A percentile compares a stretch with the other conserved stretches of the same genome.
These are phyloP conservation scores for Anoplius nigerrimus DNA, from an alignment of 2,888 invertebrate genomes.

Conservation along the genomic window DNA sequence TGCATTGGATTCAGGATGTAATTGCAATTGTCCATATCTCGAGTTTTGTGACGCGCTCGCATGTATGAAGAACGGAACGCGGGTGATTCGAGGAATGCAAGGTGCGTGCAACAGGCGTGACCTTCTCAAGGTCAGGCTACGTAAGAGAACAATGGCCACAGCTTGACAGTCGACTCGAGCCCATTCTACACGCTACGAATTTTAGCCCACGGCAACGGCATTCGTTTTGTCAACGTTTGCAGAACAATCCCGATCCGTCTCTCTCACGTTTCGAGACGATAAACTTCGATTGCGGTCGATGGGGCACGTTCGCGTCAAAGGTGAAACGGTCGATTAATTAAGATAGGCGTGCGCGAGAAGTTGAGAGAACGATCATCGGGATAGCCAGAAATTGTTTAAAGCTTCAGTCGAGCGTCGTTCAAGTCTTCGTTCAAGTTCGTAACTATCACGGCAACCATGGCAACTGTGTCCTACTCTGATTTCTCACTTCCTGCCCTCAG, in stretches of 20 bases:
- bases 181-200: constrained; percentile 14
- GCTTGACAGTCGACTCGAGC: constrained; percentile 15
- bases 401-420: too few species aligned
- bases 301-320: too few species aligned
- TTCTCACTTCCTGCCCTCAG: not conserved
- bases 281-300: too few species aligned
- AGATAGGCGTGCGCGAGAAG: too few species aligned
- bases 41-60: constrained; percentile 14
- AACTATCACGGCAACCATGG: not conserved
- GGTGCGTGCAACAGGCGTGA: constrained; percentile 62
- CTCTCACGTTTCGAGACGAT: too few species aligned
- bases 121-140: constrained; percentile 68
- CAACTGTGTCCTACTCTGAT: constrained; percentile 1
- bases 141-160: constrained; percentile 67
- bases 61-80: constrained; percentile 39
- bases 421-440: too few species aligned
- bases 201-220: not conserved
- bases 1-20: too few species aligned
- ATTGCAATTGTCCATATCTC: too few species aligned
- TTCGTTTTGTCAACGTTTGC: not conserved
- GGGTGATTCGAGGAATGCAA: constrained; percentile 46
- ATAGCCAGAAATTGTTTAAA: too few species aligned
- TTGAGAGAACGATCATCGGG: too few species aligned
- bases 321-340: too few species aligned
- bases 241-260: too few species aligned